These are phyloP conservation scores for Meloidogyne chitwoodi DNA, from an alignment of 1,140 invertebrate genomes.

Conservation along the genomic window DNA sequence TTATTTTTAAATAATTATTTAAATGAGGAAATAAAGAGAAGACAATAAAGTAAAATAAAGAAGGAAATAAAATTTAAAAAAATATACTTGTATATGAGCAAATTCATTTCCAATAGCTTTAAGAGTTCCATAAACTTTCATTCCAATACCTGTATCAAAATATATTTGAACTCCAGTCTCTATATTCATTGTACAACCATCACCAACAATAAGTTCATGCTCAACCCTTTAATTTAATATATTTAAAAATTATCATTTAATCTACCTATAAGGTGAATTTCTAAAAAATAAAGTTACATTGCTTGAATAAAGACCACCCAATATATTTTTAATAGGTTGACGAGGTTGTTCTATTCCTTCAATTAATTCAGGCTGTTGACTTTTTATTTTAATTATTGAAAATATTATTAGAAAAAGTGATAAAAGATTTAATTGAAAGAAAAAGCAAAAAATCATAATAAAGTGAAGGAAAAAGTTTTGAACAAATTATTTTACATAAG, in stretches of 20 bases:
- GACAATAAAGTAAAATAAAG: no score
- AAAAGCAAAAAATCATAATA: not conserved
- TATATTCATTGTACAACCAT: slow-evolving; percentile 45
- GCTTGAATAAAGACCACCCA: slow-evolving; percentile 51
- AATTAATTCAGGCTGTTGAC: slow-evolving; percentile 25
- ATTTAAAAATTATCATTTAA: not conserved
- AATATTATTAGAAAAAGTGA: not conserved
- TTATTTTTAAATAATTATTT: no score
- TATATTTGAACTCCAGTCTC: slow-evolving; percentile 59
- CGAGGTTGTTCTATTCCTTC: slow-evolving; percentile 41
- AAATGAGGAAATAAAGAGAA: not conserved
- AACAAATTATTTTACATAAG: no score
- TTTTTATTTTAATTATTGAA: not conserved
- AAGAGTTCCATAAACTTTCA: slow-evolving; percentile 55
- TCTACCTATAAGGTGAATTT: slow-evolving; percentile 46
- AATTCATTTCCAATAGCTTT: slow-evolving; percentile 59
- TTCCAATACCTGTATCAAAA: slow-evolving; percentile 57
- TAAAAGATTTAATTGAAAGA: not conserved
- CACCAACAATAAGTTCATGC: slow-evolving; percentile 44
- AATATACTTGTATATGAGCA: slow-evolving; percentile 49
- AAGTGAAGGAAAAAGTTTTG: no score
- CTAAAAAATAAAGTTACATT: slow-evolving; percentile 58
- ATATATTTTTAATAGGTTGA: slow-evolving; percentile 50
- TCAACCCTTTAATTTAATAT: slow-evolving; percentile 36
- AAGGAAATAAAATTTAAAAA: not conserved